A percentile compares a stretch with the other conserved stretches of the same genome.
Conservation (phyloP, 2,797 vertebrate genomes). For the Crypturellus tataupa region DNA sequence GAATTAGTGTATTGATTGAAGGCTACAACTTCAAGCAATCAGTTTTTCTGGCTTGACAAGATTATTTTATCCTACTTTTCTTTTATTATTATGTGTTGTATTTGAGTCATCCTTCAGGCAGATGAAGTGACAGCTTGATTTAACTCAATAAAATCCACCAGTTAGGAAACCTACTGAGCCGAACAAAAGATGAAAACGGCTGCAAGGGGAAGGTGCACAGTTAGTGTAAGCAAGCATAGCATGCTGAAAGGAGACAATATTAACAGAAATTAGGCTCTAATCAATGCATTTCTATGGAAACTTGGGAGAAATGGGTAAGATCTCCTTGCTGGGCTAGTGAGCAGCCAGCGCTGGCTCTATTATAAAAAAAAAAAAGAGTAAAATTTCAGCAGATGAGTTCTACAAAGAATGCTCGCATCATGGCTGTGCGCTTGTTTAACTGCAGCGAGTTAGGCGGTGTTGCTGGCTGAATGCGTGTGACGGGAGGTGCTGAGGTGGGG, state of each 20-base stretch:
- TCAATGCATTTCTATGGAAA: constrained; percentile 96
- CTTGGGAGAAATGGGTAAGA: constrained; percentile 84
- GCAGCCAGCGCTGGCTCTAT: constrained; percentile 27
- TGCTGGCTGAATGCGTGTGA: constrained; percentile 11
- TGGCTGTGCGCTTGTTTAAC: constrained; percentile 54
- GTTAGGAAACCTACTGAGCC: constrained; percentile 95
- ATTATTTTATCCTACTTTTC: constrained; percentile 99
- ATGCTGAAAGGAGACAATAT: constrained; percentile 87
- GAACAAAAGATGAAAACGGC: constrained; percentile 89
- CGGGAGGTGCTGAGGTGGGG: not conserved
- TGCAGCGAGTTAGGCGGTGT: constrained; percentile 23
- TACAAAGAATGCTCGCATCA: not conserved
- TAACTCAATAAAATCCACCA: constrained; percentile 99
- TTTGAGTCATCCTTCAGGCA: constrained; percentile 99
- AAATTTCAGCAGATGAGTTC: constrained; percentile 40
- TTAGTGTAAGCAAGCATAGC: constrained; percentile 83
- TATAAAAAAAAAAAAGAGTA: not conserved
- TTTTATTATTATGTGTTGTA: constrained; percentile 99
- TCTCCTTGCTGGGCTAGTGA: constrained; percentile 61
- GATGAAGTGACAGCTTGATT: constrained; percentile 99
- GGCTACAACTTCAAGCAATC: constrained; percentile 95
- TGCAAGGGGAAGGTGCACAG: constrained; percentile 83
- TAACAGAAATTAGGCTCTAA: constrained; percentile 88
- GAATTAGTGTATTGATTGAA: constrained; percentile 99
- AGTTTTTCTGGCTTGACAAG: constrained; percentile 99